Conservation (phyloP, 2,888 invertebrate species). For the Cantharis lateralis region DNA sequence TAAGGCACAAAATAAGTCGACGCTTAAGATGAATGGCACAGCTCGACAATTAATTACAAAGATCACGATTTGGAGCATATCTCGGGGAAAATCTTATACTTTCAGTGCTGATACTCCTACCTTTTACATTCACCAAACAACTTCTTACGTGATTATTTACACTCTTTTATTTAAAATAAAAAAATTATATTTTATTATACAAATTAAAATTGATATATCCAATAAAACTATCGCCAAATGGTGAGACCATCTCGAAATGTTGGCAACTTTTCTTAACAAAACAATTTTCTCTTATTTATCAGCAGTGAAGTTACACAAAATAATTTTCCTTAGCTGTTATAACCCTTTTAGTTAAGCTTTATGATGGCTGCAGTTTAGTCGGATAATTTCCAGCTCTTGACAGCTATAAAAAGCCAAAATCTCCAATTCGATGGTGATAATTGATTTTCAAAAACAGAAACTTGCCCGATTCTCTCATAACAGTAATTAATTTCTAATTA, state of each 20-base stretch:
- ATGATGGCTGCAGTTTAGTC: neutral
- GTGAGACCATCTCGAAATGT: neutral
- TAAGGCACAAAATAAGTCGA: conserved; percentile 30
- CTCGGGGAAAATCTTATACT: conserved; percentile 36
- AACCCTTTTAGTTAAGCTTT: neutral
- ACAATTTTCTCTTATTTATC: neutral
- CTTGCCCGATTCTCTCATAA: neutral
- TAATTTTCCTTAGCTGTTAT: neutral
- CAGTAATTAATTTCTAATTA: neutral
- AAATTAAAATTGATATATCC: neutral
- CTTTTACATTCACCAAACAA: conserved; percentile 28
- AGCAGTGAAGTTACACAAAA: neutral
- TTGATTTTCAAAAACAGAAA: neutral
- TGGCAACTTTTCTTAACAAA: neutral
- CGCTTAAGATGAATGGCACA: conserved; percentile 40
- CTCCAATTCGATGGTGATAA: neutral
- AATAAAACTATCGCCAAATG: neutral
- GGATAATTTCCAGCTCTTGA: neutral
- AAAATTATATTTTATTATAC: neutral
- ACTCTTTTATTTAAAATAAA: neutral
- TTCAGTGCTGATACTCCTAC: conserved; percentile 34
- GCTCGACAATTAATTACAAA: conserved; percentile 38
- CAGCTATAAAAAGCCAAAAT: neutral
- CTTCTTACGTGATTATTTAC: conserved; percentile 14
- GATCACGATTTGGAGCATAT: conserved; percentile 43